Conservation (phyloP, 2,797 vertebrate species). For the Anguilla marmorata region DNA sequence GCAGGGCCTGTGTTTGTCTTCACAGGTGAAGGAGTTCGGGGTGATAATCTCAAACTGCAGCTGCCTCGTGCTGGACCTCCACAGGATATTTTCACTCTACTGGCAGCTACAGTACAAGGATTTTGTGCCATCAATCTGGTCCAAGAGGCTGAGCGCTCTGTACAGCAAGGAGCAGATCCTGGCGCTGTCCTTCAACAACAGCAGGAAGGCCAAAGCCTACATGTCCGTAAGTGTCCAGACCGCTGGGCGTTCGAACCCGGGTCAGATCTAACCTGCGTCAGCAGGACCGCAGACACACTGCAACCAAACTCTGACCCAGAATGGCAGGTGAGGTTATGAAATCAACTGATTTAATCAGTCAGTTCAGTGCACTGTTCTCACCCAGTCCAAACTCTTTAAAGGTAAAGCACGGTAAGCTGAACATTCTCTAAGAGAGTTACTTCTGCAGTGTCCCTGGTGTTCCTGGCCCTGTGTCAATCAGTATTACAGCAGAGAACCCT, state of each 20-base stretch:
- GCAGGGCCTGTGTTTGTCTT: constrained; percentile 41
- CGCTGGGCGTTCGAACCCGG: background rate
- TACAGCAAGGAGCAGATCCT: constrained; percentile 79
- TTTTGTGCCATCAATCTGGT: constrained; percentile 81
- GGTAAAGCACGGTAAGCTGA: background rate
- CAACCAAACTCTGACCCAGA: constrained; percentile 45
- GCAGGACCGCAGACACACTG: constrained; percentile 66
- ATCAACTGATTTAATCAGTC: background rate
- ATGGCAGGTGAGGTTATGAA: background rate
- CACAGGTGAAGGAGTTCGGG: constrained; percentile 93
- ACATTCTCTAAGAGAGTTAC: background rate
- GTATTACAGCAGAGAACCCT: background rate
- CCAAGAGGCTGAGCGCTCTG: constrained; percentile 86
- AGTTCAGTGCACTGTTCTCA: background rate
- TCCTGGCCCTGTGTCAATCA: background rate
- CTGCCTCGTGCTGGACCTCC: constrained; percentile 91
- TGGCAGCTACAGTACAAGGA: constrained; percentile 76
- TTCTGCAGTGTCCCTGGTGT: background rate
- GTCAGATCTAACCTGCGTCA: background rate
- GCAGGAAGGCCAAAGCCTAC: constrained; percentile 80
- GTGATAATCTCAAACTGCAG: constrained; percentile 91
- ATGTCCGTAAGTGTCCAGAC: constrained; percentile 81
- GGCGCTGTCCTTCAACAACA: constrained; percentile 77
- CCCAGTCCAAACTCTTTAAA: background rate
- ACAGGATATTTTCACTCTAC: constrained; percentile 79